Evolutionary conservation across 1,140 invertebrate species (phyloP).

Genomic region (Calephelis virginiensis): DNA sequence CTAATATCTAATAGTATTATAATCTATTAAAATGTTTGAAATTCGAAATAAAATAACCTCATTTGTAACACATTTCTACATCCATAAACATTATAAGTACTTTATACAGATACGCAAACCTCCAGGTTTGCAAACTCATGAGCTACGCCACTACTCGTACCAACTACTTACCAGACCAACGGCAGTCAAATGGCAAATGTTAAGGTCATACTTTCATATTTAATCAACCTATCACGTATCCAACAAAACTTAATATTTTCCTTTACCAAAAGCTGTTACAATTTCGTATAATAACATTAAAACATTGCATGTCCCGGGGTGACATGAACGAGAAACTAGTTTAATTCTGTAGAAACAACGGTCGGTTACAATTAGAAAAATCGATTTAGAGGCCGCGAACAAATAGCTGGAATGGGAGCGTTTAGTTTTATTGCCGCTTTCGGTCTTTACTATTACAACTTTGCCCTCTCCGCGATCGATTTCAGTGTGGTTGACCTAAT

Average conservation of each 20-base stretch:
- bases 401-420: conserved; percentile 21
- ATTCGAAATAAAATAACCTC: too few species aligned
- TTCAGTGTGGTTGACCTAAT: conserved; percentile 5
- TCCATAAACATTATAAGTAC: too few species aligned
- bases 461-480: conserved; percentile 3
- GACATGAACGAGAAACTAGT: conserved; percentile 31
- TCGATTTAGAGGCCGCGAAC: conserved; percentile 24
- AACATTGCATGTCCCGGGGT: conserved; percentile 30
- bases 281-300: conserved; percentile 10
- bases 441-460: conserved; percentile 5
- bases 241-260: not conserved
- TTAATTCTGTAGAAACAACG: conserved; percentile 18
- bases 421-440: conserved; percentile 30
- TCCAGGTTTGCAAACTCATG: too few species aligned
- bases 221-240: not conserved
- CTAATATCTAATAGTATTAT: too few species aligned
- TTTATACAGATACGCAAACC: too few species aligned
- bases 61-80: too few species aligned
- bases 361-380: conserved; percentile 37
- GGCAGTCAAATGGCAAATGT: too few species aligned
- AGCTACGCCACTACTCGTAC: too few species aligned
- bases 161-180: too few species aligned
- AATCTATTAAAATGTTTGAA: too few species aligned
- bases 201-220: not conserved
- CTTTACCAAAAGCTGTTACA: conserved; percentile 2